phyloP scores from a whole-genome alignment of 2,888 invertebrate species.

The Sipha maydis region DNA sequence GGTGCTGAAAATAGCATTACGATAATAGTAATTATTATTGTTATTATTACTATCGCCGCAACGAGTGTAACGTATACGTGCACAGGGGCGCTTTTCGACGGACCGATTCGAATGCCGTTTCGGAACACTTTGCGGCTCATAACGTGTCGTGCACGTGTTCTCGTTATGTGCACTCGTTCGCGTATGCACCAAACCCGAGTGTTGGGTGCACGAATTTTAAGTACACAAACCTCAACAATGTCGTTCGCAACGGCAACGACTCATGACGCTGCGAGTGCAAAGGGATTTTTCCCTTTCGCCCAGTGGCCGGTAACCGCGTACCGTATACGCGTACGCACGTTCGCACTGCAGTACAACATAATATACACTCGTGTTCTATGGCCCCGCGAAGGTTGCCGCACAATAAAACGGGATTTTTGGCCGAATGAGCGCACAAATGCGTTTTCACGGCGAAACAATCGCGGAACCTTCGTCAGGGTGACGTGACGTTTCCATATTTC shows the following conservation, averaged over 20 bases:
- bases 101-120: neutral
- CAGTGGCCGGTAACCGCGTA: neutral
- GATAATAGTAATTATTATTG: neutral
- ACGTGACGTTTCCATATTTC: neutral
- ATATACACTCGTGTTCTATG: neutral
- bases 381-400: neutral
- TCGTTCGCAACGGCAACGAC: no score
- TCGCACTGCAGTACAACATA: no score
- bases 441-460: neutral
- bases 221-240: no score
- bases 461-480: neutral
- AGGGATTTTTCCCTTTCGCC: neutral
- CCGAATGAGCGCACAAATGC: slow-evolving; percentile 2
- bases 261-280: neutral
- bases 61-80: neutral
- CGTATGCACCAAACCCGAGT: no score
- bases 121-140: neutral
- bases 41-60: neutral
- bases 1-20: no score
- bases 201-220: no score
- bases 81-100: neutral
- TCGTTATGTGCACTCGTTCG: no score
- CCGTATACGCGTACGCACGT: neutral
- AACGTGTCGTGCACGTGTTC: neutral
- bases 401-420: slow-evolving; percentile 29